Base-by-base conservation (phyloP, 2,888 invertebrate genomes). In the Drosophila maculinotata region DNA sequence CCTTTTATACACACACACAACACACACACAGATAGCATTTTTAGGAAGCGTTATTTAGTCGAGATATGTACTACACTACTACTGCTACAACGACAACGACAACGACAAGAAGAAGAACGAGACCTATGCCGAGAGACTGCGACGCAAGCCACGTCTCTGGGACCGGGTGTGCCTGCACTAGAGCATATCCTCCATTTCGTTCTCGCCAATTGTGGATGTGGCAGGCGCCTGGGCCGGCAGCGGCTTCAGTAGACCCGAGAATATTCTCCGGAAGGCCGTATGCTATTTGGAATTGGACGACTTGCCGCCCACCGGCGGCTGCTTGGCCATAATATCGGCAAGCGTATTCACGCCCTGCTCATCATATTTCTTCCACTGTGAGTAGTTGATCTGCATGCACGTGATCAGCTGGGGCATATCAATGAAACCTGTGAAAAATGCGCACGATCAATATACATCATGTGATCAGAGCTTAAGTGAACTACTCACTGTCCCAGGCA, bases 381-480 rank as follows among this genome's bases (percentile, higher is more conserved):
- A 94, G 92, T 98, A 97, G 92, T 98, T 98, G 88, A 93, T 93
- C 80, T 96, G 94, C 92, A 98, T 95, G 91, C 96, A 95, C 10
- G 94, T 93, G 71, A 98, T 95, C 76, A 98, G 93, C 91, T 98
- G 97, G 1, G 98, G 98, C 94, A 98, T 96, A 91, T 98, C 97
- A 89, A 97, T 95, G 92, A 98, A 97, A 51, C 96, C 98, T 97
- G 92, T 3, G 3, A 90, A 83, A 42, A 47, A 69, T 65, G 28
- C 51, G 51, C 31, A 15, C 0, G 10, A 10, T 20, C n/a, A 12
- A 17, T 26, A 52, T 28, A n/a, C n/a, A 6, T 14, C 8, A 6
- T 6, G 2, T n/a, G 7, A 10, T 15, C 1, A 48, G 17, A 3
- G 5, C 6, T 4, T 8, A 0, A 7, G 1, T 0, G 1, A 9